A percentile compares a stretch with the other conserved stretches of the same genome.
These are phyloP conservation scores for Pteropus alecto DNA, from an alignment of 2,113 vertebrate genomes.

Conservation along the genomic window DNA sequence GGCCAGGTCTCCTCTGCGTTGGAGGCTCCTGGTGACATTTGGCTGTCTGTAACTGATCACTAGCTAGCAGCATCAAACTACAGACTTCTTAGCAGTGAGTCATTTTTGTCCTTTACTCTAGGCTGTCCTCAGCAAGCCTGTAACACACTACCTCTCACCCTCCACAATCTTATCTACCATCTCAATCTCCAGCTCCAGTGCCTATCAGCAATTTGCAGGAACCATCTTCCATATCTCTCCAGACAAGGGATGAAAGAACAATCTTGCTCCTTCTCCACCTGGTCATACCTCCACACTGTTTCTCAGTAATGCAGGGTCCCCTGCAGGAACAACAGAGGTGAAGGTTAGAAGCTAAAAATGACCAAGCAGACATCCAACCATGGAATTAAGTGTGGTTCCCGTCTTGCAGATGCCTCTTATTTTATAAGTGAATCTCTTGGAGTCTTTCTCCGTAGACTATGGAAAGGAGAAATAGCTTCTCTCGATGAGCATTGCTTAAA, in stretches of 20 bases:
- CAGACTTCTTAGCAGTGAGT: too few species aligned
- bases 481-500: neutral
- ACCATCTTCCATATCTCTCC: neutral
- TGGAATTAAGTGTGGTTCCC: neutral
- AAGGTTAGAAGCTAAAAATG: neutral
- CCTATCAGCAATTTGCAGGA: neutral
- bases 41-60: neutral
- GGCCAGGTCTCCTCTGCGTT: neutral
- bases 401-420: neutral
- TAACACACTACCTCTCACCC: neutral
- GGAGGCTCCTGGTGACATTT: neutral
- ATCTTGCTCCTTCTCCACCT: neutral
- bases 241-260: neutral
- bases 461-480: neutral
- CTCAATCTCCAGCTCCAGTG: neutral
- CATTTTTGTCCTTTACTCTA: neutral
- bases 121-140: neutral
- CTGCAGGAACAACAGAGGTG: neutral
- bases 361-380: neutral
- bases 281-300: neutral
- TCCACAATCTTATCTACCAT: neutral
- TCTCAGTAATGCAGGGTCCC: neutral
- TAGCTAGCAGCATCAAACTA: neutral
- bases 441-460: neutral
- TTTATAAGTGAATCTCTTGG: neutral